Conservation (phyloP, 2,888 invertebrate genomes). For the Phengaris arion region DNA sequence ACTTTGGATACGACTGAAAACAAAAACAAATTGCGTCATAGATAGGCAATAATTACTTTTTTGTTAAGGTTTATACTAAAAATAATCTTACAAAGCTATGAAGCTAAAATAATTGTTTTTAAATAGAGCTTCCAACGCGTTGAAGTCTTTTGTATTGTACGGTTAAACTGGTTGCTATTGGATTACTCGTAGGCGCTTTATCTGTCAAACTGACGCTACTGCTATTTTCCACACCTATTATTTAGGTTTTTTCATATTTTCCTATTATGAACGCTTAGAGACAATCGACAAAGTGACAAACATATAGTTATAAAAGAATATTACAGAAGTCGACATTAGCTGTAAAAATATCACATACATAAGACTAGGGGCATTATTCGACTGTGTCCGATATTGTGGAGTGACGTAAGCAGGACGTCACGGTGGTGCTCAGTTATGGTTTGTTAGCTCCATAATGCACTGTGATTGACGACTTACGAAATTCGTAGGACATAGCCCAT, state of each 20-base stretch:
- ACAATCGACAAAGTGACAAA: too few species aligned
- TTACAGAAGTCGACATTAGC: too few species aligned
- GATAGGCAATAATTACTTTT: background rate
- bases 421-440: conserved; percentile 36
- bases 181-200: background rate
- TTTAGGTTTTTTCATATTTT: too few species aligned
- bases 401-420: conserved; percentile 41
- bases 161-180: background rate
- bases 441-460: conserved; percentile 30
- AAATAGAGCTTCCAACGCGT: background rate
- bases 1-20: conserved; percentile 79
- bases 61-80: too few species aligned
- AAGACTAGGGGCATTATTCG: too few species aligned
- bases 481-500: background rate
- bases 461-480: conserved; percentile 10
- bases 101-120: background rate
- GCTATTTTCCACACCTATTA: too few species aligned
- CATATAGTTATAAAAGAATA: too few species aligned
- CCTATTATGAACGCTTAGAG: too few species aligned
- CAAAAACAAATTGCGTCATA: background rate
- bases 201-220: background rate
- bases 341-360: too few species aligned
- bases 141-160: background rate
- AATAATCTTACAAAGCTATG: too few species aligned
- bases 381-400: background rate